Evolutionary conservation across 1,140 invertebrate genomes (phyloP).

Genomic region (Acromyrmex charruanus): DNA sequence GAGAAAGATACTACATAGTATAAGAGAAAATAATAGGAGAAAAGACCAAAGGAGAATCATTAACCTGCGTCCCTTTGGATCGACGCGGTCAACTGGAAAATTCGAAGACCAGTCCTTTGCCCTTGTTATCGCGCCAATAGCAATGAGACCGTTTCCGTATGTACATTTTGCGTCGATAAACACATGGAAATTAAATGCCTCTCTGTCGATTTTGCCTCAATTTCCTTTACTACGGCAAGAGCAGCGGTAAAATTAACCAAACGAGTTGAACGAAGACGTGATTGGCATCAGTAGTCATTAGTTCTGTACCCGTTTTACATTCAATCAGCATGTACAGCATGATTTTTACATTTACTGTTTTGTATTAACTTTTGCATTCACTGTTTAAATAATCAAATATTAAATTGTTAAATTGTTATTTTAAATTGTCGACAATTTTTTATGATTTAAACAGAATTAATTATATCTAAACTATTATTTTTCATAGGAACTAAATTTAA

Average conservation of each 20-base stretch:
- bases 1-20: background rate
- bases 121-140: slow-evolving; percentile 60
- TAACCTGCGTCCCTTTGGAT: slow-evolving; percentile 69
- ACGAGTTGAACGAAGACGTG: slow-evolving; percentile 24
- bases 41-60: slow-evolving; percentile 63
- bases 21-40: slow-evolving; percentile 10
- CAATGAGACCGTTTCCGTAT: slow-evolving; percentile 49
- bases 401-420: background rate
- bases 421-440: background rate
- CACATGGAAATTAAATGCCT: slow-evolving; percentile 53
- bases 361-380: background rate
- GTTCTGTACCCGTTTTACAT: slow-evolving; percentile 2
- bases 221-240: slow-evolving; percentile 38
- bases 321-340: slow-evolving; percentile 14
- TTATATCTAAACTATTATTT: background rate
- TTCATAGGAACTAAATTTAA: background rate
- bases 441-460: background rate
- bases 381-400: background rate
- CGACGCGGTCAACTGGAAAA: slow-evolving; percentile 69
- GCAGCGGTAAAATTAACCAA: slow-evolving; percentile 19
- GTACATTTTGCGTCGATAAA: slow-evolving; percentile 71
- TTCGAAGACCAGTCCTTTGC: slow-evolving; percentile 72
- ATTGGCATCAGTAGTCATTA: slow-evolving; percentile 41
- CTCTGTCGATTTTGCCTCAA: slow-evolving; percentile 45
- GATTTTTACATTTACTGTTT: background rate